Base-by-base conservation (phyloP, 1,140 invertebrate species). In the Pseudobourletiella spinata region DNA sequence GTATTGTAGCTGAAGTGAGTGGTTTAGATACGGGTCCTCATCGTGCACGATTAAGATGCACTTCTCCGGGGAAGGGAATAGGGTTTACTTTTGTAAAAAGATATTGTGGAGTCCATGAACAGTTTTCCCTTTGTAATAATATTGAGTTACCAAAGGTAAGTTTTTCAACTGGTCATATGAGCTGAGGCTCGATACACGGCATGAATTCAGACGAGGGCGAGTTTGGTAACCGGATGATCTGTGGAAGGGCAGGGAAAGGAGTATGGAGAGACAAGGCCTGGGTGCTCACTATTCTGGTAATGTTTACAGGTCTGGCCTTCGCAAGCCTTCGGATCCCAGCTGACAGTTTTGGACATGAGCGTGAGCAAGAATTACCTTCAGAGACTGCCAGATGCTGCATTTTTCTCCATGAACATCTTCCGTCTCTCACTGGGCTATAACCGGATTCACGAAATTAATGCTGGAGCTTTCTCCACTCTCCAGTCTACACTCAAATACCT, bases 321-420 rank as follows among this genome's bases (percentile, higher is more conserved):
- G 35, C 30, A 55, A 52, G 26, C 61, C 2, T 70, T 70, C 42
- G 65, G 62, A 51, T 44, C 62, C 51, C 68, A 70, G 62, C 60
- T 70, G 62, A 67, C 59, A 30, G 65, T 70, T 20, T 52, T 70
- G 48, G 68, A 70, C 54, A 55, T 70, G 65, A 64, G 61, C 48
- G 56, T 70, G 59, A 66, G 54, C 60, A 67, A 65, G 60, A 70
- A 70, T 64, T 67, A 70, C 57, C 28, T 70, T 18, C 24, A 46
- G 60, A 43, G 46, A 22, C 57, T 70, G 35, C 64, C 68, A 65
- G 59, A 59, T 61, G 61, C 30, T 39, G 64, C 68, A n/a, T 70
- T 70, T 46, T 42, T 59, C 39, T 61, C 62, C 22, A 70, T 70
- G 68, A 66, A 67, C 54, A 60, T 64, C 43, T 70, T 70, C 32